These are phyloP conservation scores for Candidula unifasciata DNA, from an alignment of 2,888 invertebrate genomes.

Conservation along the genomic window DNA sequence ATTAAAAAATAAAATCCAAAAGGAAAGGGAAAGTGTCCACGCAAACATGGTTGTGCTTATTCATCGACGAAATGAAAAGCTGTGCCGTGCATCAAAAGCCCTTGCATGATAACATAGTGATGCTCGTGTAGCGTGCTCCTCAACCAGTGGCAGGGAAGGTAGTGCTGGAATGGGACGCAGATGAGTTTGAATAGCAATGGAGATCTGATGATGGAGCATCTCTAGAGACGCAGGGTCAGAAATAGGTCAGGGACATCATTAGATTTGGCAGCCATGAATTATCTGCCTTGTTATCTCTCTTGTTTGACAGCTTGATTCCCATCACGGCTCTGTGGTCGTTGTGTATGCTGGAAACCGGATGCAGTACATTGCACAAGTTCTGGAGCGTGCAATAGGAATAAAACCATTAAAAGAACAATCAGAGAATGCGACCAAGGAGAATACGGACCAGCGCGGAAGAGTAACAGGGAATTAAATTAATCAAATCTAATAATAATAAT, in stretches of 20 bases:
- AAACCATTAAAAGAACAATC: conserved; percentile 5
- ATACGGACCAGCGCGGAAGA: no score
- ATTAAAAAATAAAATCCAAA: no score
- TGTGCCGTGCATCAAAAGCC: not conserved
- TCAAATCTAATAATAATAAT: no score
- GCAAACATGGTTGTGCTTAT: no score
- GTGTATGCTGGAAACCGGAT: not conserved
- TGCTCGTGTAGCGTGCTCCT: conserved; percentile 1
- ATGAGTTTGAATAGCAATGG: conserved; percentile 20
- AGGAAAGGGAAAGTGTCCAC: no score
- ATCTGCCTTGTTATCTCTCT: conserved; percentile 37
- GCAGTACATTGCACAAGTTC: conserved; percentile 19
- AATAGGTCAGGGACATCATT: conserved; percentile 33
- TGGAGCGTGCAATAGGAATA: not conserved
- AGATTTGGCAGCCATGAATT: conserved; percentile 40
- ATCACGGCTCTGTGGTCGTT: conserved; percentile 14
- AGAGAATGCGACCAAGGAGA: no score
- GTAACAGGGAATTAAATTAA: no score
- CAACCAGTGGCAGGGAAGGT: conserved; percentile 14
- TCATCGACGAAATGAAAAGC: no score
- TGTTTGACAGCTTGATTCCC: conserved; percentile 43
- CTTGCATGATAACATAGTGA: not conserved
- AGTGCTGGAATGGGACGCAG: not conserved
- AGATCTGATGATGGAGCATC: conserved; percentile 15
- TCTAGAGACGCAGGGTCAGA: not conserved